Evolutionary conservation across 2,888 invertebrate genomes (phyloP).

Genomic region (Oeneis ivallda): DNA sequence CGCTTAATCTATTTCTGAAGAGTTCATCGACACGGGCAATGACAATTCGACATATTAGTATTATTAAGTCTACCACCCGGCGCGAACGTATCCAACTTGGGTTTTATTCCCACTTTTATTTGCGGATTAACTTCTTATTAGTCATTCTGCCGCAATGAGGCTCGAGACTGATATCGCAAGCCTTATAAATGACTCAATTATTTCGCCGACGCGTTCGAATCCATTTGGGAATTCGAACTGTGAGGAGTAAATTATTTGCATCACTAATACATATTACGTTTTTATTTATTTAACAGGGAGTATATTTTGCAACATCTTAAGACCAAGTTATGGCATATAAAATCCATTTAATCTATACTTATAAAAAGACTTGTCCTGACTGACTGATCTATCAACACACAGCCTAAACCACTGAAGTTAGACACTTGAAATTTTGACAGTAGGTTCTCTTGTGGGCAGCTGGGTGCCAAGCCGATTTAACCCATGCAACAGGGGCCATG

Average conservation of each 20-base stretch:
- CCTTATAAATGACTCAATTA: constrained; percentile 81
- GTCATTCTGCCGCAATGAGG: constrained; percentile 72
- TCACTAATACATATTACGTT: constrained; percentile 12
- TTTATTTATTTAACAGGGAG: constrained; percentile 13
- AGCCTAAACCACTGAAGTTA: no score
- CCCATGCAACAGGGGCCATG: no score
- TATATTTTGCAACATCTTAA: neutral
- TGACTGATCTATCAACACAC: no score
- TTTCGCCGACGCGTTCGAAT: constrained; percentile 67
- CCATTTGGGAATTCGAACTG: constrained; percentile 46
- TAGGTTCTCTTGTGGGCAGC: no score
- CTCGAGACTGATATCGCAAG: constrained; percentile 71
- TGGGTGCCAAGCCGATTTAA: no score
- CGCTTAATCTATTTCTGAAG: constrained; percentile 66
- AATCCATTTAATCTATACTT: no score
- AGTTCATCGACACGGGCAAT: constrained; percentile 82
- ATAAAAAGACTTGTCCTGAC: no score
- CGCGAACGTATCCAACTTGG: constrained; percentile 77
- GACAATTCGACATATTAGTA: constrained; percentile 74
- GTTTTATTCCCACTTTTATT: constrained; percentile 82
- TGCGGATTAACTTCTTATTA: constrained; percentile 82
- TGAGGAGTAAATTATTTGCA: constrained; percentile 19
- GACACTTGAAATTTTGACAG: no score
- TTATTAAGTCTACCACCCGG: constrained; percentile 75
- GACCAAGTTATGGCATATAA: no score